phyloP scores from a whole-genome alignment of 2,888 invertebrate genomes.

The Emmelina monodactyla region DNA sequence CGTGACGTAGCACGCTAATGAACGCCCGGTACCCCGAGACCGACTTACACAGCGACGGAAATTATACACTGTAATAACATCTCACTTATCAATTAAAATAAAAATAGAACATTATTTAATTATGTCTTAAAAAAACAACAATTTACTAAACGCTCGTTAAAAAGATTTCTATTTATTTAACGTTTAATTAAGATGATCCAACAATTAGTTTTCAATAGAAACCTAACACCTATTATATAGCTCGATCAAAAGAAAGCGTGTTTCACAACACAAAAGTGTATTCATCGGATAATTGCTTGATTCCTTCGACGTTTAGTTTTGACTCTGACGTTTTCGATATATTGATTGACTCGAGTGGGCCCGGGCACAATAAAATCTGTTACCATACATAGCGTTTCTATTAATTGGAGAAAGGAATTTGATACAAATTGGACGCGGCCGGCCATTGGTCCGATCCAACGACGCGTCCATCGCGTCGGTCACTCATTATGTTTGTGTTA shows the following conservation, averaged over 20 bases:
- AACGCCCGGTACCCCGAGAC: no score
- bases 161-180: no score
- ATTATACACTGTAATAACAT: no score
- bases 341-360: background rate
- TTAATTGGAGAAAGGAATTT: slow-evolving; percentile 23
- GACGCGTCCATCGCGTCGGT: background rate
- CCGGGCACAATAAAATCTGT: slow-evolving; percentile 12
- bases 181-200: no score
- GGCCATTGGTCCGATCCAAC: slow-evolving; percentile 1
- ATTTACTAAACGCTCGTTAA: no score
- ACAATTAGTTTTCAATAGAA: background rate
- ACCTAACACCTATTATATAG: background rate
- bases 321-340: slow-evolving; percentile 4
- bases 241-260: background rate
- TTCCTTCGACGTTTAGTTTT: background rate
- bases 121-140: no score
- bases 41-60: no score
- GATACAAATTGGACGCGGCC: slow-evolving; percentile 19
- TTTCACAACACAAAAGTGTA: background rate
- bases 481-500: slow-evolving; percentile 1
- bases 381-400: slow-evolving; percentile 15
- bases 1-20: background rate
- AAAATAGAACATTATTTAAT: no score
- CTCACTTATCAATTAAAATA: no score
- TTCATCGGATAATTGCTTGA: background rate